Base-by-base conservation (phyloP, 1,140 invertebrate genomes). In the Brachionus plicatilis region DNA sequence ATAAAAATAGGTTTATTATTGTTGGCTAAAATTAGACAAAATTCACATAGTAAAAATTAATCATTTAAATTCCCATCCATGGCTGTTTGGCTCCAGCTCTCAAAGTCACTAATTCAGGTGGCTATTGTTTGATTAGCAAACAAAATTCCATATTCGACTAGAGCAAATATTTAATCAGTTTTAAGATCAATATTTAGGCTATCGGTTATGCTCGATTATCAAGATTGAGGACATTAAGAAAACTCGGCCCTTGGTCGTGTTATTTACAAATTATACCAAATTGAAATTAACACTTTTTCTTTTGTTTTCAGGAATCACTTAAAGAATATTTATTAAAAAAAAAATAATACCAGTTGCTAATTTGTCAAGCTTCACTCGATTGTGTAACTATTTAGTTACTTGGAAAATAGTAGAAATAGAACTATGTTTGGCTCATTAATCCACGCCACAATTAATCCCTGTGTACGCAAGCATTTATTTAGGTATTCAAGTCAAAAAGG, bases 201-300 rank as follows among this genome's bases (percentile, higher is more conserved):
- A 72, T 72, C 68, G 37, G 37, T 68, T 68, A 68, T 68, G 66
- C n/a, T 41, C 37, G 68, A 72, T 72, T 72, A 72, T 72, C 68
- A 43, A 72, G 68, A 72, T 72, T 43, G 3, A 72, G 41, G 68
- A 72, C 68, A 72, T 72, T 41, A 20, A 43, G 66, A 68, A 68
- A 41, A 41, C 66, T 68, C 41, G 37, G 68, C 37, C 17, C 17
- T 17, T 43, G 24, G 37, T 72, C 33, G 68, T 72, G 68, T 72
- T 72, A 72, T 72, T 72, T 72, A 72, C 68, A 72, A 72, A 72
- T 72, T 72, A 72, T 68, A 68, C 66, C 27, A 68, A 41, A 68
- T 72, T 72, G 68, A 72, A 72, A 72, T 72, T 72, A 72, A 72
- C 68, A 72, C 68, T 72, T 72, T 72, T 72, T 68, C 33, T 68